These are phyloP conservation scores for Epinotia brunnichana DNA, from an alignment of 2,888 invertebrate genomes.

Conservation along the genomic window DNA sequence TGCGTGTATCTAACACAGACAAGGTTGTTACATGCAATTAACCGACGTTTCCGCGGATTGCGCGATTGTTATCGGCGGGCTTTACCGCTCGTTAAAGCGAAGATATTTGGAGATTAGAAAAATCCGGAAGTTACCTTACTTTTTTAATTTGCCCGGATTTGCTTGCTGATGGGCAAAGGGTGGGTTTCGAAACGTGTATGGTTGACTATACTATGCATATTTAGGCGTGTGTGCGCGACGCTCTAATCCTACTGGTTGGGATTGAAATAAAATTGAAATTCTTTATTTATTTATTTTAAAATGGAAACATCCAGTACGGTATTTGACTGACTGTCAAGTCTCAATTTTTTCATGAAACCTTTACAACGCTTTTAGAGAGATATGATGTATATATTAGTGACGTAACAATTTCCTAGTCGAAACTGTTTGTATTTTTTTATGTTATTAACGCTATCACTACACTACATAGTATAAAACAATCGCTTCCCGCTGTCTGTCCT, in stretches of 20 bases:
- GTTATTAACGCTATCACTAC: no score
- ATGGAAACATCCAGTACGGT: no score
- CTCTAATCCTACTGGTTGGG: neutral
- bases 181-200: neutral
- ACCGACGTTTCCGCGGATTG: conserved; percentile 21
- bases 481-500: no score
- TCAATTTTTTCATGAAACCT: no score
- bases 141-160: neutral
- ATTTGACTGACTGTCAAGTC: no score
- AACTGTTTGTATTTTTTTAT: no score
- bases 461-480: no score
- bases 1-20: conserved; percentile 6
- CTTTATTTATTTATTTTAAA: no score
- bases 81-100: conserved; percentile 13
- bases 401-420: no score
- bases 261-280: no score
- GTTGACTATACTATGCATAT: neutral
- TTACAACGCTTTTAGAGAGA: no score
- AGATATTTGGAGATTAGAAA: neutral
- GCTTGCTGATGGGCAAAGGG: neutral
- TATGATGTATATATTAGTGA: no score
- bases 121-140: neutral
- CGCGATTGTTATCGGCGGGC: conserved; percentile 12
- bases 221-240: neutral
- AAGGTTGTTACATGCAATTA: conserved; percentile 14